Base-by-base conservation (phyloP, 2,113 vertebrate species). In the Coreoperca whiteheadi region DNA sequence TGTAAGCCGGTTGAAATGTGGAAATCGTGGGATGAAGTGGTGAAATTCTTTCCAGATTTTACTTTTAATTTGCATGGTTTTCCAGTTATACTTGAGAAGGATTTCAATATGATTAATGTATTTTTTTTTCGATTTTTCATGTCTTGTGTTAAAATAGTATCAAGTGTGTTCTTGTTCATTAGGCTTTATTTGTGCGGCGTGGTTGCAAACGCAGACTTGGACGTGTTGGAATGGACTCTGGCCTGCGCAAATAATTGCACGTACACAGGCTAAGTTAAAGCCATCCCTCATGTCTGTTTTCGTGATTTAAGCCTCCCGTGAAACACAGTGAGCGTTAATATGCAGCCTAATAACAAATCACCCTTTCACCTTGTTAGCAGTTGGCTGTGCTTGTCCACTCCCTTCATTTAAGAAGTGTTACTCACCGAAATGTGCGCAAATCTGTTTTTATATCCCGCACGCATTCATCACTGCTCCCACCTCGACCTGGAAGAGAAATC, bases 391-490 rank as follows among this genome's bases (percentile, higher is more conserved):
- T 46, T 89, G 77, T 82, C 75, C 70, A 69, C 66, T 89, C 64
- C 74, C 25, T 88, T 81, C 79, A 87, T 87, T 89, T 87, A 93
- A 93, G 88, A 88, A 91, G 74, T 82, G 72, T 88, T 92, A 94
- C 95, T 95, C 94, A 96, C 95, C 94, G 77, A 90, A 92, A 92
- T 91, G 54, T 91, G 88, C 87, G 87, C 78, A 87, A 91, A 81
- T 89, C 84, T 92, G 60, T 91, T 84, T 51, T 88, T 82, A 81
- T 93, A 39, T 91, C 86, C 82, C 86, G 95, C 90, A 95, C 90
- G 78, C 90, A 86, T 87, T 92, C 93, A 92, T 95, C 94, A 92
- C 93, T 79, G 89, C 94, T 90, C 74, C 76, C 86, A 89, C 83
- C 85, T 88, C 74, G 90, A 94, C 94, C 95, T 96, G 89, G 16